These are phyloP conservation scores for Metopia argyrocephala DNA, from an alignment of 2,888 invertebrate genomes.

Conservation along the genomic window DNA sequence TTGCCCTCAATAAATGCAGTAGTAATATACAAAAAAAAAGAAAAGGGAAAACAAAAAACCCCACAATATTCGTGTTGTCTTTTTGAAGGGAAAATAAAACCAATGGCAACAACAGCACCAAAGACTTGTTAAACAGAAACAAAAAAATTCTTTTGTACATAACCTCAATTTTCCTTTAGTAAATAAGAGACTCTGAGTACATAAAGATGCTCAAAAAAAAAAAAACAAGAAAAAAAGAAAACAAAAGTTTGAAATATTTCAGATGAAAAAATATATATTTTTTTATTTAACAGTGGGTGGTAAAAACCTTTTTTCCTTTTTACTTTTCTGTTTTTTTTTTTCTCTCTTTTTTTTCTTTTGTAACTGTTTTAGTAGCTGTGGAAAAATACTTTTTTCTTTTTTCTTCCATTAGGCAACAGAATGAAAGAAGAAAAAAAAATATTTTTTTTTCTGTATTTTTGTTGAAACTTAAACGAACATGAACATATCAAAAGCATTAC, in stretches of 20 bases:
- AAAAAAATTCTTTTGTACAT: neutral
- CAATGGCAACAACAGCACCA: neutral
- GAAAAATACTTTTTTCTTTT: constrained; percentile 3
- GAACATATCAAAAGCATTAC: neutral
- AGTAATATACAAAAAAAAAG: neutral
- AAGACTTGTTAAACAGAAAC: neutral
- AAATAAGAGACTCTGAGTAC: constrained; percentile 10
- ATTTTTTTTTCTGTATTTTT: neutral
- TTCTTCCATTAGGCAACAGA: constrained; percentile 16
- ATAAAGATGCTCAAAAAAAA: neutral
- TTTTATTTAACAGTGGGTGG: too few species aligned
- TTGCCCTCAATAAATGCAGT: neutral
- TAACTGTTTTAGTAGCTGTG: constrained; percentile 2
- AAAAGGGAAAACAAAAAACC: neutral
- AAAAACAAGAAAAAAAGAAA: neutral
- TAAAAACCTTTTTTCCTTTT: too few species aligned
- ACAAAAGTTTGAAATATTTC: neutral
- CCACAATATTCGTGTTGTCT: too few species aligned
- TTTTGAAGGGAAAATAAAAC: neutral
- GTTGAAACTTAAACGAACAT: neutral
- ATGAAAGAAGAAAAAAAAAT: neutral
- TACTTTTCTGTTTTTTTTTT: too few species aligned
- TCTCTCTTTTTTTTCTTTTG: constrained; percentile 2
- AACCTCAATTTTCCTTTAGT: constrained; percentile 25
- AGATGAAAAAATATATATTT: too few species aligned